Evolutionary conservation across 2,888 invertebrate species (phyloP), one percentile per base, ranked within the genome.

Genomic region (Ischnus inquisitorius): DNA sequence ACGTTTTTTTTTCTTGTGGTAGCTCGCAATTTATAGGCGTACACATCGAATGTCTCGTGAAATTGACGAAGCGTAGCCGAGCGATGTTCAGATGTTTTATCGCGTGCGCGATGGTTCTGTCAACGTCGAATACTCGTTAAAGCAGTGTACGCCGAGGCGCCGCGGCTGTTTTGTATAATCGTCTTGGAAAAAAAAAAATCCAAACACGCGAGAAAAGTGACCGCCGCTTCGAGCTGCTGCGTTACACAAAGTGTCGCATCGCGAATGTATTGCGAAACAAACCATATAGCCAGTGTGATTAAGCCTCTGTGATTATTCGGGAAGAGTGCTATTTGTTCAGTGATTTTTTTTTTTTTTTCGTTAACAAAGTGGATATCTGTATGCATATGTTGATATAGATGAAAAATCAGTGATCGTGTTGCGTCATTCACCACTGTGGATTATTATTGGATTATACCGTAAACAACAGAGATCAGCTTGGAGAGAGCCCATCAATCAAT

Each of bases 371-470:
- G 74, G 41, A 39, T 60, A 12, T 34, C 51, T 74, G 28, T 75
- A 39, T 39, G n/a, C 54, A 43, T 60, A 67, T 62, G 62, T 57
- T 34, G 28, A 71, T 76, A 57, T 4, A 46, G 69, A 79, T 69
- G 16, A 68, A 54, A 57, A 19, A 71, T 71, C 43, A 72, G 82
- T 81, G 77, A 72, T 77, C 57, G 79, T 83, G 79, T 25, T 51
- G 22, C 71, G 34, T 60, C 88, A 76, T 65, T 62, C 83, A 79
- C 54, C 86, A 77, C 82, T 90, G 86, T 90, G 90, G 90, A 90
- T 90, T 90, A 89, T 89, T 86, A 90, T 90, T 90, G 90, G 90
- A 90, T 90, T 19, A 90, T 87, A 88, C 84, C 84, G 83, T 69
- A 79, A 74, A 34, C 62, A 43, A 75, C 48, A 46, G 72, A 54